phyloP scores from a whole-genome alignment of 2,797 vertebrate species.

The Anisognathus igniventris region DNA sequence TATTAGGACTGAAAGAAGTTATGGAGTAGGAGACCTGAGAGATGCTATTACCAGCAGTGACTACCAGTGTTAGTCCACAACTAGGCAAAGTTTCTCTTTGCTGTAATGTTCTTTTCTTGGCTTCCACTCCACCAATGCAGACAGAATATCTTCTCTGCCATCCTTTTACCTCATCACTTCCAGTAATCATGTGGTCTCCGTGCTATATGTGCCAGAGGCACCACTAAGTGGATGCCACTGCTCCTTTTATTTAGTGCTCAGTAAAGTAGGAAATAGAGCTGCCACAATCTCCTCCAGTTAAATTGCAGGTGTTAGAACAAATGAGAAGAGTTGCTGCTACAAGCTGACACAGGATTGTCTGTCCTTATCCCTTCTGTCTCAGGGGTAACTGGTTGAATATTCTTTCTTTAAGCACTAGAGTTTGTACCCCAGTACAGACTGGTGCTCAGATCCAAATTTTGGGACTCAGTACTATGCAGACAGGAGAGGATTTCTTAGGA shows the following conservation, averaged over 20 bases:
- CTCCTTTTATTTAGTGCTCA: not conserved
- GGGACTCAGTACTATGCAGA: not conserved
- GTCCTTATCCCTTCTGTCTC: not conserved
- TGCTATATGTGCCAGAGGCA: not conserved
- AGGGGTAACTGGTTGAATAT: not conserved
- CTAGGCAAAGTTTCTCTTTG: not conserved
- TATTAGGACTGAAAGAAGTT: not conserved
- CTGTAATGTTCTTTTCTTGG: not conserved
- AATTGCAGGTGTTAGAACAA: not conserved
- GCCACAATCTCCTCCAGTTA: not conserved
- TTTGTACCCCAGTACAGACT: not conserved
- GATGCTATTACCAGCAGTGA: not conserved
- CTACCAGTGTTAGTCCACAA: not conserved
- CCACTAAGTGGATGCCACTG: rapidly evolving
- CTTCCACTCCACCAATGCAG: not conserved
- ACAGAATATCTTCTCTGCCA: not conserved
- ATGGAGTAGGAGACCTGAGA: not conserved
- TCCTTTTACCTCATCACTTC: not conserved
- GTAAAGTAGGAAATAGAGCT: not conserved
- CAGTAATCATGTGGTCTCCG: rapidly evolving
- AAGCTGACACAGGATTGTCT: not conserved
- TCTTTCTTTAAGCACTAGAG: not conserved
- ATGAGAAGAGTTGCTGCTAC: not conserved
- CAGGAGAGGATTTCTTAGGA: not conserved
- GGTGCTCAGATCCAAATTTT: not conserved